Evolutionary conservation across 2,797 vertebrate genomes (phyloP).

Genomic region (Moxostoma hubbsi): DNA sequence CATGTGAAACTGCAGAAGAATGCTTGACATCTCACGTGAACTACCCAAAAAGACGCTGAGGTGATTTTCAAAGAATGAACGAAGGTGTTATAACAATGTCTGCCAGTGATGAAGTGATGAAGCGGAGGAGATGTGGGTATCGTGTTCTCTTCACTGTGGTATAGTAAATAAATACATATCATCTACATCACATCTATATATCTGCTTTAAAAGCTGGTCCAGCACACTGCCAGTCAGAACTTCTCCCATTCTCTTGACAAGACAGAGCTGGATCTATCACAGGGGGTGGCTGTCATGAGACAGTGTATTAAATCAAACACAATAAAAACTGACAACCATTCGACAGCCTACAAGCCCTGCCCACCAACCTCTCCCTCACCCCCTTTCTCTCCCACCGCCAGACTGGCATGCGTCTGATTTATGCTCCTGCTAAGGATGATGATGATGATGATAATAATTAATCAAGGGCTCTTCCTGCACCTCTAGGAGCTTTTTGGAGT

Average conservation of each 20-base stretch:
- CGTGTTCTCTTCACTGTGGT: not conserved
- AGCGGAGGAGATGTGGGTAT: not conserved
- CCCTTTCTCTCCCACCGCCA: conserved; percentile 21
- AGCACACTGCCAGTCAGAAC: conserved; percentile 36
- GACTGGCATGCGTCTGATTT: conserved; percentile 75
- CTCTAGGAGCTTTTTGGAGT: conserved; percentile 72
- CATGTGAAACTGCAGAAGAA: no score
- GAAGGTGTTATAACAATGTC: not conserved
- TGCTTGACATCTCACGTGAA: no score
- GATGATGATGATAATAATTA: conserved; percentile 83
- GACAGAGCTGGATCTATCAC: conserved; percentile 12
- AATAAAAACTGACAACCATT: conserved; percentile 55
- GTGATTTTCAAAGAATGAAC: not conserved
- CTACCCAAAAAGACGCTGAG: no score
- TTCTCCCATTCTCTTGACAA: conserved; percentile 33
- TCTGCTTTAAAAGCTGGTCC: conserved; percentile 13
- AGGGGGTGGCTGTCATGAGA: conserved; percentile 36
- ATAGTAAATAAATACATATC: not conserved
- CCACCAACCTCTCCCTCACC: conserved; percentile 50
- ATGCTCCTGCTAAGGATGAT: conserved; percentile 74
- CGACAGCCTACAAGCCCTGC: conserved; percentile 35
- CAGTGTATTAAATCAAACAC: conserved; percentile 47
- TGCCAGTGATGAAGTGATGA: not conserved
- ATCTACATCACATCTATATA: not conserved
- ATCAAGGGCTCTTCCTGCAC: conserved; percentile 80